A percentile compares a stretch with the other conserved stretches of the same genome.
These are phyloP conservation scores for Prolemur simus DNA, from an alignment of 2,113 vertebrate genomes.

Conservation along the genomic window DNA sequence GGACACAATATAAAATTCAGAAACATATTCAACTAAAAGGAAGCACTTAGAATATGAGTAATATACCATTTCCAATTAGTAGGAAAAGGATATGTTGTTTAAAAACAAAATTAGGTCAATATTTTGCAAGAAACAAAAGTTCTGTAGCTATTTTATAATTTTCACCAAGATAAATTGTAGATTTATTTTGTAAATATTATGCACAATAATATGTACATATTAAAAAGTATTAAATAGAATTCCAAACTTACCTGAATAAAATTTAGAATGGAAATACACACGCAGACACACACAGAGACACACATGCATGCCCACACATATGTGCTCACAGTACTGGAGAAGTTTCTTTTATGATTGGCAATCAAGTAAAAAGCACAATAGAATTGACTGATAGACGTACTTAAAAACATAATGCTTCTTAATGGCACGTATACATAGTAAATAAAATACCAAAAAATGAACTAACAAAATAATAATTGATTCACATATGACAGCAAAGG, in stretches of 20 bases:
- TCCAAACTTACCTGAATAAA: background rate
- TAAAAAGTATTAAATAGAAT: background rate
- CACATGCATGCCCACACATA: background rate
- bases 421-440: background rate
- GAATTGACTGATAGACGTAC: background rate
- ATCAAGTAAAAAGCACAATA: background rate
- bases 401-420: background rate
- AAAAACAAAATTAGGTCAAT: background rate
- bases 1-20: background rate
- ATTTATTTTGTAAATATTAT: too few relatives aligned
- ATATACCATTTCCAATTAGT: background rate
- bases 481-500: background rate
- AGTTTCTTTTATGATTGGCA: background rate
- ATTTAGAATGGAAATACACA: background rate
- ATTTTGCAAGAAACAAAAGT: background rate
- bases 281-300: background rate
- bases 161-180: background rate
- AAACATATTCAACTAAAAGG: background rate
- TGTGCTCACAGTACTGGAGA: background rate
- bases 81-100: background rate
- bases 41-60: background rate
- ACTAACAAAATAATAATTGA: background rate
- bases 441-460: background rate
- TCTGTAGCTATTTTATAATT: background rate
- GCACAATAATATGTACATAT: background rate